A percentile compares a stretch with the other conserved stretches of the same genome.
Evolutionary conservation across 1,140 invertebrate genomes (phyloP).

Genomic region (Oscheius sp.): DNA sequence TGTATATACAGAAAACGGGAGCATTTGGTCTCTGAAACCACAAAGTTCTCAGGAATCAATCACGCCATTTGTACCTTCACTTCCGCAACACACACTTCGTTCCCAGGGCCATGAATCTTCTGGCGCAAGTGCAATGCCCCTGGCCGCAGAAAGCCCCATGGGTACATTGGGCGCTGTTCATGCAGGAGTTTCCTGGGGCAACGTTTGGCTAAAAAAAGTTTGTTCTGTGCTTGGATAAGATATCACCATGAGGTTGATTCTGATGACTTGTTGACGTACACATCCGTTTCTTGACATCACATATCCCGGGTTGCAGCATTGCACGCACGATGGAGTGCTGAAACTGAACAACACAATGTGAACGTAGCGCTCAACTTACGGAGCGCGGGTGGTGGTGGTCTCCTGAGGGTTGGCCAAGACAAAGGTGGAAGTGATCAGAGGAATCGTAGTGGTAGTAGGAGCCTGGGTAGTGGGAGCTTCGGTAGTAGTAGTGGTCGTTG

Average conservation of each 20-base stretch:
- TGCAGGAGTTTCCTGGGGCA: not conserved
- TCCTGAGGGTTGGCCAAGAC: not conserved
- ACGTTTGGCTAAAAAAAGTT: not conserved
- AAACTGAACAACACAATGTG: not conserved
- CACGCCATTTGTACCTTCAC: not conserved
- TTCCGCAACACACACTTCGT: not conserved
- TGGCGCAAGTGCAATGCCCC: not conserved
- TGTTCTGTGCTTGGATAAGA: not conserved
- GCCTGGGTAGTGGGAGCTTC: too few relatives aligned
- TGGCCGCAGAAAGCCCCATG: not conserved
- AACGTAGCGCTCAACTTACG: not conserved
- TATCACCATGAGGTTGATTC: not conserved
- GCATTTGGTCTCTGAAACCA: too few relatives aligned
- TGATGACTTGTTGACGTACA: not conserved
- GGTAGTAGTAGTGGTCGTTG: too few relatives aligned
- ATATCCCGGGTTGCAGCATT: not conserved
- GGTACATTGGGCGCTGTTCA: constrained; percentile 1
- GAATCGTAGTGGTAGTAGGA: constrained; percentile 3
- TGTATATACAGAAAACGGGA: too few relatives aligned
- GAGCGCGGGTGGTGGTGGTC: not conserved
- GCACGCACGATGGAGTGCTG: not conserved
- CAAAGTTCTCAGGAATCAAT: too few relatives aligned
- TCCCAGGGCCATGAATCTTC: not conserved
- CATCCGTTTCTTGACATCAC: not conserved
- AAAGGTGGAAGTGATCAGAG: not conserved